Evolutionary conservation across 2,888 invertebrate genomes (phyloP), one percentile per base, ranked within the genome.

Genomic region (Sesia apiformis): DNA sequence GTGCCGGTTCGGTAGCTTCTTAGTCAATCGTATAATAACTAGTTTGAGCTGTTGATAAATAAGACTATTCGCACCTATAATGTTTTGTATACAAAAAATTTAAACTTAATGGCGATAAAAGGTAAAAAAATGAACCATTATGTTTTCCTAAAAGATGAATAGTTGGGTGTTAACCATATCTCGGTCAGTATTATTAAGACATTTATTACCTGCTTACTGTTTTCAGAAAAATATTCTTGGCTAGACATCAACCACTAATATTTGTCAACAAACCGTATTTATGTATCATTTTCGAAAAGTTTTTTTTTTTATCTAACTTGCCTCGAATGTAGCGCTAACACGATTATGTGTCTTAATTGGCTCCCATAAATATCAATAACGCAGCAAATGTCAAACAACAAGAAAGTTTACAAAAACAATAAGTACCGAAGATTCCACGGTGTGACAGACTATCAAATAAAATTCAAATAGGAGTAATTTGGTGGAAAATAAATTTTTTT

Each of bases 331-430:
- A 23, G n/a, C 46, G 46, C 46, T 39, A 50, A 54, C 55, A 49
- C 49, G 53, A 56, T 58, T 56, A 55, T 55, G 57, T 57, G 54
- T 57, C 49, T 39, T 54, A 57, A 58, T 60, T 57, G 57, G 55
- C 49, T 46, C 52, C 53, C 57, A 57, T 58, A 56, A 55, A 60
- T 56, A 59, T 58, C 57, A 54, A 55, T 54, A 59, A 58, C 61
- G 60, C 57, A 62, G 58, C 58, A 59, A 52, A 59, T 59, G 63
- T 58, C 63, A 63, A 60, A 60, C 59, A 60, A 58, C 49, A 53
- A 55, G 57, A 59, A 56, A 57, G 56, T 57, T 57, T 56, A 59
- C 60, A 60, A 58, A 59, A 62, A 63, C 58, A 61, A 59, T 58
- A 56, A 57, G 56, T 56, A 56, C 56, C 57, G 54, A 51, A 52